A percentile compares a stretch with the other conserved stretches of the same genome.
Evolutionary conservation across 1,140 invertebrate species (phyloP).

Genomic region (Scylla paramamosain): DNA sequence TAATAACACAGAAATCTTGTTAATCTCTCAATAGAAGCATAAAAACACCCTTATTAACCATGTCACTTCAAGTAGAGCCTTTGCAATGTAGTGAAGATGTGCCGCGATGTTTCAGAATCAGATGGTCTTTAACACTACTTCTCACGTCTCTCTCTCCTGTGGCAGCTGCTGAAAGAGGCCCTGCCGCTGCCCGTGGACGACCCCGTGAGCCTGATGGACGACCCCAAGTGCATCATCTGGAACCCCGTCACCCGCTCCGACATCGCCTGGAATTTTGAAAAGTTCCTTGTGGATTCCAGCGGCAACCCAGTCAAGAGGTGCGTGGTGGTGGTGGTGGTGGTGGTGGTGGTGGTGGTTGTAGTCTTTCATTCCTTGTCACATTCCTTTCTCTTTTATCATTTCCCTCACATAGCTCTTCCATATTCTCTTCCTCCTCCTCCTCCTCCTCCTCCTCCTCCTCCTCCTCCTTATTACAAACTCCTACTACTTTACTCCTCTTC

Average conservation of each 20-base stretch:
- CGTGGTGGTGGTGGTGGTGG: not conserved
- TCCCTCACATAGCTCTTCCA: no score
- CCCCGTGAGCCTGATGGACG: slow-evolving; percentile 78
- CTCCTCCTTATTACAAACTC: no score
- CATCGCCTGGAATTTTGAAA: slow-evolving; percentile 83
- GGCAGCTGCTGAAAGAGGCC: slow-evolving; percentile 78
- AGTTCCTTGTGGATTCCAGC: slow-evolving; percentile 81
- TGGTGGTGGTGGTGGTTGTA: not conserved
- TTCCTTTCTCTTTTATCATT: not conserved
- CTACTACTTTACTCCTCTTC: no score
- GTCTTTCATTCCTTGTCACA: not conserved
- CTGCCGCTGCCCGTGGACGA: slow-evolving; percentile 79
- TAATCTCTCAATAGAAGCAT: no score
- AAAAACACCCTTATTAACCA: no score
- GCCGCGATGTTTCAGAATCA: no score
- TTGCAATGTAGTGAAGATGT: no score
- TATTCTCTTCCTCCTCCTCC: not conserved
- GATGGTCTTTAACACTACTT: no score
- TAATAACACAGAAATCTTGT: no score
- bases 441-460: not conserved
- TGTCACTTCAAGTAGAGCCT: no score
- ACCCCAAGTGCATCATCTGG: slow-evolving; percentile 79
- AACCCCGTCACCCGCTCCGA: slow-evolving; percentile 79
- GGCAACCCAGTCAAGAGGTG: slow-evolving; percentile 80
- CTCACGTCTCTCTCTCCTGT: slow-evolving; percentile 12